Evolutionary conservation across 2,888 invertebrate species (phyloP), one percentile per base, ranked within the genome.

Genomic region (Caenorhabditis imperialis): DNA sequence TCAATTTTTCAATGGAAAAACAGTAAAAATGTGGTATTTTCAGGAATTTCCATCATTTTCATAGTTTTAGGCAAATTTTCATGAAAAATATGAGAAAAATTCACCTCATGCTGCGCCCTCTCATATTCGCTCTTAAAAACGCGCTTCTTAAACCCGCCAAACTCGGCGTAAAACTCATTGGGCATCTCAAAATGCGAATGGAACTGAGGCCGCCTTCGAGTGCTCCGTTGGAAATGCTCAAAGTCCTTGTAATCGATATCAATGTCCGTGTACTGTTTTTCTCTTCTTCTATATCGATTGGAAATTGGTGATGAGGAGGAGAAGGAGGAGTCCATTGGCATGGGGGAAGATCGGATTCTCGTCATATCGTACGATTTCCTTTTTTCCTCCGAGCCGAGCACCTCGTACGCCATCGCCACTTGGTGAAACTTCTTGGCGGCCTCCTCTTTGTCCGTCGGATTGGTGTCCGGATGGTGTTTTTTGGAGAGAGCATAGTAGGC

Each of bases 181-280:
- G 83, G 82, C 81, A 84, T 81, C 20, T 83, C 79, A 40, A 78
- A 81, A 61, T 81, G 78, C 16, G 81, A 76, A 58, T 82, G 81
- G 57, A 70, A 79, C 47, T 75, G 78, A 7, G 77, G 78, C 27
- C 78, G 40, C 42, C 77, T 57, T 35, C 80, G 50, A 33, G 79
- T 75, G 54, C 73, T 81, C n/a, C 77, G 62, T 55, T 86, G 85
- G 62, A 86, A 86, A 57, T 84, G 84, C 51, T 85, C 85, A 51
- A 86, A 85, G 48, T 84, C 81, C 62, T 84, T 85, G 65, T 83
- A 85, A 44, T 86, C 86, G 38, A 86, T 84, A 50, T 86, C 85
- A 45, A 86, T 69, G 58, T 86, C 85, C 7, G 85, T 86, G 57
- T 85, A 86, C 54, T 80, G 73, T 58, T 76, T 80, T 1, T 25